These are phyloP conservation scores for Etheostoma perlongum DNA, from an alignment of 2,797 vertebrate species.

Conservation along the genomic window DNA sequence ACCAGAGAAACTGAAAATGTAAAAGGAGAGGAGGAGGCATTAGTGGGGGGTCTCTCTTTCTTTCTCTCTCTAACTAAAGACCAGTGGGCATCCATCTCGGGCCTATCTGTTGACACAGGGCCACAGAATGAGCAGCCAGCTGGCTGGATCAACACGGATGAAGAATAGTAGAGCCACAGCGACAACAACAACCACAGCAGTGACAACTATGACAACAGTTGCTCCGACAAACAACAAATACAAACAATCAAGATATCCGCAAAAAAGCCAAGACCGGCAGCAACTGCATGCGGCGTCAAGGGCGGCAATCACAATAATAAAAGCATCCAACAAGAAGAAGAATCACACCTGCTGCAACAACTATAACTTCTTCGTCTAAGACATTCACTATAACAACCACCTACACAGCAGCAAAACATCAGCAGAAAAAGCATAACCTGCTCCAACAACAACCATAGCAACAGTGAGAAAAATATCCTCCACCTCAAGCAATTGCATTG, in stretches of 20 bases:
- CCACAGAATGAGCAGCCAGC: constrained; percentile 67
- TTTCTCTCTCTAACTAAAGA: constrained; percentile 66
- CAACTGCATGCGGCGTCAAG: neutral
- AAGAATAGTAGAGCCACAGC: constrained; percentile 60
- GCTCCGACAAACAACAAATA: constrained; percentile 37
- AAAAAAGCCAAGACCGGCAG: neutral
- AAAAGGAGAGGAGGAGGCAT: constrained; percentile 40
- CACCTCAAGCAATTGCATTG: constrained; percentile 25
- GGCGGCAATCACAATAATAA: constrained; percentile 1
- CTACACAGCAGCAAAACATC: constrained; percentile 2
- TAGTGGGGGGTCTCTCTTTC: constrained; percentile 45
- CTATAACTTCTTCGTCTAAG: neutral
- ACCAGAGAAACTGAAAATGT: constrained; percentile 44
- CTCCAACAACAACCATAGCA: constrained; percentile 2
- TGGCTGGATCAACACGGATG: constrained; percentile 67
- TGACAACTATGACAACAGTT: constrained; percentile 56
- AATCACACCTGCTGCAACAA: constrained; percentile 13
- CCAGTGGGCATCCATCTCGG: constrained; percentile 74
- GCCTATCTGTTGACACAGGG: constrained; percentile 76
- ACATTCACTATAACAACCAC: constrained; percentile 19
- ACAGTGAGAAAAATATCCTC: constrained; percentile 36
- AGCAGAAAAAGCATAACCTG: constrained; percentile 4
- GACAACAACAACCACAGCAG: constrained; percentile 34
- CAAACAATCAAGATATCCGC: constrained; percentile 36
- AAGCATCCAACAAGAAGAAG: neutral